These are phyloP conservation scores for Parauchenoglanis punctatus DNA, from an alignment of 2,797 vertebrate genomes.

Conservation along the genomic window DNA sequence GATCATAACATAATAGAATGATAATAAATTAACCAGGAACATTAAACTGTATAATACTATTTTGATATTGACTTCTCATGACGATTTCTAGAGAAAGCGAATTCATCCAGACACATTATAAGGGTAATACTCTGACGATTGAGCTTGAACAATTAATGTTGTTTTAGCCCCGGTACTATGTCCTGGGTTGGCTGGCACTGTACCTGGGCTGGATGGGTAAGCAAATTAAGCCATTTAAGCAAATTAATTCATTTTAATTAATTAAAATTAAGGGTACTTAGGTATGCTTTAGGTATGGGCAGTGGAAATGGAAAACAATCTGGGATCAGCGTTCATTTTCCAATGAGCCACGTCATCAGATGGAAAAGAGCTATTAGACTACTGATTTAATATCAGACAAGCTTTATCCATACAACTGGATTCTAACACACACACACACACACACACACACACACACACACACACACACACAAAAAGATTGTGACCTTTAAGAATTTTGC, in stretches of 20 bases:
- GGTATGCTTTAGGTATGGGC: background rate
- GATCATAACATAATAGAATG: too few relatives aligned
- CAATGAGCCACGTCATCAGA: background rate
- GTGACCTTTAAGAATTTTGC: background rate
- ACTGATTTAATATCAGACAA: background rate
- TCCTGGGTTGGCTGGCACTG: background rate
- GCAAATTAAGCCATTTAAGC: background rate
- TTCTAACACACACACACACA: background rate
- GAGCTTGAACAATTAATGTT: background rate
- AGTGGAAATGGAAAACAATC: background rate
- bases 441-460: too few relatives aligned
- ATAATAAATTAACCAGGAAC: background rate
- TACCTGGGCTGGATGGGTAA: background rate
- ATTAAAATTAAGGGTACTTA: background rate
- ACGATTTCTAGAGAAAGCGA: background rate
- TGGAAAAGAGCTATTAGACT: too few relatives aligned
- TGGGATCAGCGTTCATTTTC: background rate
- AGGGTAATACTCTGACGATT: background rate
- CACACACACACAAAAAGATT: background rate
- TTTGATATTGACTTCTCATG: background rate
- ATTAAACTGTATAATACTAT: background rate
- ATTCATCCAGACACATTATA: background rate
- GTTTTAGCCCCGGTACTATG: background rate
- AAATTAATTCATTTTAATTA: too few relatives aligned
- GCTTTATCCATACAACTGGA: background rate